Evolutionary conservation across 2,888 invertebrate genomes (phyloP), one percentile per base, ranked within the genome.

Genomic region (Brachyptera putata): DNA sequence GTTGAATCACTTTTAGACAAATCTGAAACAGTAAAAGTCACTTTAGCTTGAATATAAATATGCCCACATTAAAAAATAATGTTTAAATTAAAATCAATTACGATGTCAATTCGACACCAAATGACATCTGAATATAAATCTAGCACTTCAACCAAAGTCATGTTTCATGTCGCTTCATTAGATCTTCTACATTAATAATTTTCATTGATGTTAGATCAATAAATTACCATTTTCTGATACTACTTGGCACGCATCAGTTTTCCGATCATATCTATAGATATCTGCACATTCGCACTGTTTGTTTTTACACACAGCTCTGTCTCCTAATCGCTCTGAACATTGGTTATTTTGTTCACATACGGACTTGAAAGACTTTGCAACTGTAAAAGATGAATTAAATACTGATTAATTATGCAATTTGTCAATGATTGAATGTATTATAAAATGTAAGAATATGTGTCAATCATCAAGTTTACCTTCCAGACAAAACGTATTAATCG

Each of bases 271-370:
- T 16, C 3, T 22, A 1, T 14, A 4, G 4, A 22, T 30, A 36
- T 16, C 16, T 37, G 30, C 37, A 18, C 56, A 56, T 18, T 37
- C 2, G 18, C 56, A 56, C 11, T 16, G 3, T 13, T 37, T 11
- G 14, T 36, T 18, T 5, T 13, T 4, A 22, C 56, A 56, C n/a
- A 36, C 7, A 13, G 24, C n/a, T n/a, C n/a, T 21, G 18, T 56
- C 56, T 16, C 56, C 56, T 7, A 56, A 36, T 3, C 21, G 11
- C 37, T 56, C 36, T 11, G 18, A 22, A 24, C 56, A 56, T 16
- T 56, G 56, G 34, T 18, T 56, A 18, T 30, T 37, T 16, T 56
- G 26, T 13, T 36, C 56, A 1, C 56, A 56, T 16, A 18, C 14
- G 3, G 18, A n/a, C 16, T 24, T 4, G 16, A 21, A 36, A n/a